Evolutionary conservation across 2,113 vertebrate species (phyloP).

Genomic region (Lagopus leucura): DNA sequence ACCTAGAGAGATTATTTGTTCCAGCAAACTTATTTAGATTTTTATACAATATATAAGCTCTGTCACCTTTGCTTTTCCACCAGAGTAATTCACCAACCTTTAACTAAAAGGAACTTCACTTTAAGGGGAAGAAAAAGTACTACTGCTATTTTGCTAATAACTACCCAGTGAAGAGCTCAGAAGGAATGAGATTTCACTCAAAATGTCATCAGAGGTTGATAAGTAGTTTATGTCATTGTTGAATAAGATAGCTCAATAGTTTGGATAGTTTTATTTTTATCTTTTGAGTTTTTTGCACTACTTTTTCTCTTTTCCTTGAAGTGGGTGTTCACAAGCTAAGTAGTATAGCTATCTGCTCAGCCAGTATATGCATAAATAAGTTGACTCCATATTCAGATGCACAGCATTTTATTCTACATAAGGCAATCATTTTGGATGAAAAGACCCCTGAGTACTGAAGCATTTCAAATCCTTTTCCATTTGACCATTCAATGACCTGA

Average conservation of each 20-base stretch:
- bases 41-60: background rate
- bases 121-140: background rate
- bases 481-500: slow-evolving; percentile 91
- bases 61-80: background rate
- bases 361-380: background rate
- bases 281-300: background rate
- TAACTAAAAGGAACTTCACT: background rate
- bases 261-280: background rate
- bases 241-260: background rate
- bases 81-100: background rate
- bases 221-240: background rate
- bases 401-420: slow-evolving; percentile 63
- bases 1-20: background rate
- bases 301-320: background rate
- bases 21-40: background rate
- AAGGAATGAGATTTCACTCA: background rate
- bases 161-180: background rate
- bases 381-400: slow-evolving; percentile 1
- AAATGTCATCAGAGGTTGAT: background rate
- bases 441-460: slow-evolving; percentile 77
- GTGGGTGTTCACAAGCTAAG: background rate
- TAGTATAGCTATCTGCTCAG: background rate
- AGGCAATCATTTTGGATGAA: slow-evolving; percentile 76
- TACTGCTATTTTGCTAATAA: background rate
- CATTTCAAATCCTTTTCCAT: slow-evolving; percentile 86